Base-by-base conservation (phyloP, 2,113 vertebrate genomes). In the Etia nguti region DNA sequence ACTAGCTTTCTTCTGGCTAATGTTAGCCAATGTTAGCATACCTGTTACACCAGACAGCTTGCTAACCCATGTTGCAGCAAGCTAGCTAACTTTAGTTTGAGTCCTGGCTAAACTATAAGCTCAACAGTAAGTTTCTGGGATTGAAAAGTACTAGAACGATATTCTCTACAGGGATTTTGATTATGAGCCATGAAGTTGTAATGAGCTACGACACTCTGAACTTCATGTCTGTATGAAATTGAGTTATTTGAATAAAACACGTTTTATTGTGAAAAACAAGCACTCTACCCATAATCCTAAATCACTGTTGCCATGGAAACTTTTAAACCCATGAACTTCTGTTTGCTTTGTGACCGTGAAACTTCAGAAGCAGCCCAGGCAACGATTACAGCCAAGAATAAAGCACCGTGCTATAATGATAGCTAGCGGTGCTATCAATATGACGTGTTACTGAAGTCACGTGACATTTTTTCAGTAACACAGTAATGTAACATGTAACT, bases 101-200 rank as follows among this genome's bases (percentile, higher is more conserved):
- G 24, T 73, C 41, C 68, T 73, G 9, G 0, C 0, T 6, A 73
- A 73, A n/a, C 20, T 5, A 5, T 5, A n/a, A n/a, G 10, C 20
- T 22, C 20, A 54, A 13, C 41, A 46, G 22, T 43, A 16, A 26
- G 1, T 15, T 46, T 46, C 22, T 24, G 24, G n/a, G n/a, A 16
- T 41, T 24, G 10, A 70, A 43, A 0, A 2, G 20, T 22, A n/a
- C 62, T 22, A 41, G 2, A 46, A 10, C 43, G n/a, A 70, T 1
- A 4, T 70, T 70, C 22, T 70, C 22, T 16, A 16, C 13, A 46
- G 38, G 12, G 38, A 43, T 16, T 9, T 43, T 26, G 13, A 46
- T 10, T 24, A 43, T 46, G 65, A 70, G 38, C 22, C 38, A 41
- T 22, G 36, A 68, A 13, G 1, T 68, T 68, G 11, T 41, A 68